A percentile compares a stretch with the other conserved stretches of the same genome.
Conservation (phyloP, 2,888 invertebrate species). For the Tortricodes alternella region DNA sequence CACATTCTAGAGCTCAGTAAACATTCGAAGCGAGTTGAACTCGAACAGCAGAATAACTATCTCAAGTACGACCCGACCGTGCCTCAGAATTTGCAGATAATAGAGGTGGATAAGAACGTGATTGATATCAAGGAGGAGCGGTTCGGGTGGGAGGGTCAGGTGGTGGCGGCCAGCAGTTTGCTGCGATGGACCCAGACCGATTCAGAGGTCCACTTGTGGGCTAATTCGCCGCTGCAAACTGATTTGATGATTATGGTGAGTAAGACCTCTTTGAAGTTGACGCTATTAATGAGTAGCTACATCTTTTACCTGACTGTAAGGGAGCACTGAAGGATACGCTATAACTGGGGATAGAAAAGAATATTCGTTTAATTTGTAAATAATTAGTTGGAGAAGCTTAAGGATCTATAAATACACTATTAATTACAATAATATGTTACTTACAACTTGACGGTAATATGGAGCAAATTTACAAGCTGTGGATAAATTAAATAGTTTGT, state of each 20-base stretch:
- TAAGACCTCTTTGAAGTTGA: constrained; percentile 10
- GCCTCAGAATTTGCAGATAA: constrained; percentile 72
- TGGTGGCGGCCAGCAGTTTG: constrained; percentile 64
- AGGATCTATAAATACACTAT: no score
- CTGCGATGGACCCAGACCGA: constrained; percentile 66
- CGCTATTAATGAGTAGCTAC: no score
- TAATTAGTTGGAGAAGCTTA: no score
- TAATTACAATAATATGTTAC: no score
- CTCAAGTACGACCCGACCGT: constrained; percentile 72
- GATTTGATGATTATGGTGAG: constrained; percentile 75
- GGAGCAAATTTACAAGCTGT: no score
- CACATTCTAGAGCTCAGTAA: constrained; percentile 65
- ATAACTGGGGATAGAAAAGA: no score
- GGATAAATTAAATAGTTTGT: no score
- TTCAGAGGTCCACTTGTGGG: constrained; percentile 60
- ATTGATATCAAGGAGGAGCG: constrained; percentile 66
- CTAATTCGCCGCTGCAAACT: constrained; percentile 61
- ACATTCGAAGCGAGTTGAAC: constrained; percentile 56
- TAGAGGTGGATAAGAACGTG: constrained; percentile 69
- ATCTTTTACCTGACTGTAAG: no score
- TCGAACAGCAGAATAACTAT: constrained; percentile 61
- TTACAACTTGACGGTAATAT: no score
- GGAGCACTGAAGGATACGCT: no score
- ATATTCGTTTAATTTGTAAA: no score
- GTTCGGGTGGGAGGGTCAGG: constrained; percentile 60